phyloP scores from a whole-genome alignment of 2,888 invertebrate genomes.

The Dione juno region DNA sequence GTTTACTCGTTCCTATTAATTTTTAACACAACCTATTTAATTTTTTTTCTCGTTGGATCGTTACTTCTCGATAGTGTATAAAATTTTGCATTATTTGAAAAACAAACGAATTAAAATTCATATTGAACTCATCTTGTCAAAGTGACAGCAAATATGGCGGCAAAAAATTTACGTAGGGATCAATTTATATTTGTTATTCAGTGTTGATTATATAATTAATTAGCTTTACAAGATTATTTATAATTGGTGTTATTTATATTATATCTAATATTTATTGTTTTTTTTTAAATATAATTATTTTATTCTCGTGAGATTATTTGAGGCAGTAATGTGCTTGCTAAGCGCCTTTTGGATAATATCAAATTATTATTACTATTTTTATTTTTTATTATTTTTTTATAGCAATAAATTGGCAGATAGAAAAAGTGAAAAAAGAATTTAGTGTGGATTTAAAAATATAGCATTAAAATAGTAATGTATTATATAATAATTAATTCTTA shows the following conservation, averaged over 20 bases:
- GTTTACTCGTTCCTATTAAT: conserved; percentile 12
- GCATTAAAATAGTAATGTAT: not conserved
- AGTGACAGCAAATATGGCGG: conserved; percentile 22
- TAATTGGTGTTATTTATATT: conserved; percentile 13
- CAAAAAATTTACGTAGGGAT: not conserved
- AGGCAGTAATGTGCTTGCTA: not conserved
- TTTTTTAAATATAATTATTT: conserved; percentile 4
- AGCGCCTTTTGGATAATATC: not conserved
- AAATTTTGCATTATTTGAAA: not conserved
- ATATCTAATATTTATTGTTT: conserved; percentile 3
- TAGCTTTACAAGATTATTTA: not conserved
- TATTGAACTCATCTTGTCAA: not conserved
- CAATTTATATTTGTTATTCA: not conserved
- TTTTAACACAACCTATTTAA: conserved; percentile 28
- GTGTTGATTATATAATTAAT: not conserved
- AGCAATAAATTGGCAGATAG: not conserved
- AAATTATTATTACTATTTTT: not conserved
- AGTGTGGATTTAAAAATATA: not conserved
- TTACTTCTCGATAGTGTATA: conserved; percentile 18
- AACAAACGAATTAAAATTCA: not conserved
- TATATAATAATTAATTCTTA: not conserved
- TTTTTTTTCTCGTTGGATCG: conserved; percentile 25
- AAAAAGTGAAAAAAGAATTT: not conserved
- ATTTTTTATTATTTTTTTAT: not conserved
- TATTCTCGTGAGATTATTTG: conserved; percentile 7